Percentiles rank a stretch among this genome's conserved stretches.
These are phyloP conservation scores for Asteroscopus sphinx DNA, from an alignment of 2,888 invertebrate species.

Conservation along the genomic window DNA sequence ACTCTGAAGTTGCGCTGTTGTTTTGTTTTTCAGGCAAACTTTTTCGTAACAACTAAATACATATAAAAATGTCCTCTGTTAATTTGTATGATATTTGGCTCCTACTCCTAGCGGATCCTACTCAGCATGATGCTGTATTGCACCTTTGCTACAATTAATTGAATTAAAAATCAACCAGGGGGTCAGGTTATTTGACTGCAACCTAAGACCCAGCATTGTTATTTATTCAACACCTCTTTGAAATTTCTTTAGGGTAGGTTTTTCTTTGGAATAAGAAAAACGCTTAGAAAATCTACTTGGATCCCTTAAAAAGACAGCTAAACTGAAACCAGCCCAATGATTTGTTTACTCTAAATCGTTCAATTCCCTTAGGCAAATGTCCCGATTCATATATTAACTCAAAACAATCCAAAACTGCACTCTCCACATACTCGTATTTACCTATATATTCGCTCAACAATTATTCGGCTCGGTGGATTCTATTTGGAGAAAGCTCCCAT, in stretches of 20 bases:
- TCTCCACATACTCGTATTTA: constrained; percentile 27
- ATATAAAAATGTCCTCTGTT: no score
- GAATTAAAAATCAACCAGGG: no score
- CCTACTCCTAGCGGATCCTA: no score
- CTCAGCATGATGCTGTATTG: no score
- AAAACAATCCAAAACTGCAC: constrained; percentile 32
- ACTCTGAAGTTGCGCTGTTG: constrained; percentile 13
- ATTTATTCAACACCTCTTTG: no score
- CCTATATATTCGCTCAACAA: constrained; percentile 47
- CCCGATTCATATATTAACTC: background rate
- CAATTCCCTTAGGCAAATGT: background rate
- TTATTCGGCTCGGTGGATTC: constrained; percentile 61
- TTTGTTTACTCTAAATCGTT: background rate
- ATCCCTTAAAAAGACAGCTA: background rate
- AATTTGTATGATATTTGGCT: no score
- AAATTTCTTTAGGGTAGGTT: no score
- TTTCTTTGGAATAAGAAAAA: no score
- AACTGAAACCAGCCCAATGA: background rate
- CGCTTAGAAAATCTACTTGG: no score
- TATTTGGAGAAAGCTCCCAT: constrained; percentile 59
- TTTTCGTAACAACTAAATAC: constrained; percentile 1
- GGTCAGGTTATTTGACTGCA: no score
- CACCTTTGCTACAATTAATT: no score
- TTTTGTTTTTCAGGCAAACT: constrained; percentile 25
- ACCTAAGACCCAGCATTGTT: no score